Conservation (phyloP, 1,140 invertebrate species). For the Helicoverpa zea region DNA sequence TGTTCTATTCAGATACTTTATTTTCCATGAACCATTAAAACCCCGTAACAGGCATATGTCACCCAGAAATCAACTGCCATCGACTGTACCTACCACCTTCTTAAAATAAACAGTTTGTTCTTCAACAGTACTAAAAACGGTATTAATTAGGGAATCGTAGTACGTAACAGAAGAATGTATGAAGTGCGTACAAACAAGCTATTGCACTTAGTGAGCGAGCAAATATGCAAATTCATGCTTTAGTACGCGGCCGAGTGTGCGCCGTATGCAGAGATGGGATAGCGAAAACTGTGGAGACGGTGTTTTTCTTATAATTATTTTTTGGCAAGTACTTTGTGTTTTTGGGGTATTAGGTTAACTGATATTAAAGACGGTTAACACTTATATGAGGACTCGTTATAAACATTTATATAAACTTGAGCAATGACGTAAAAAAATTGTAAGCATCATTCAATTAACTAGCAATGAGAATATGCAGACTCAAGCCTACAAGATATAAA, state of each 20-base stretch:
- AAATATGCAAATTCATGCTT: slow-evolving; percentile 84
- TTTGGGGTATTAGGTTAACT: too few species aligned
- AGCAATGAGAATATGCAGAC: too few species aligned
- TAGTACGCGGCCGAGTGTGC: slow-evolving; percentile 71
- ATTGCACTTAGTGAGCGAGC: slow-evolving; percentile 81
- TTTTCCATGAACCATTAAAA: background rate
- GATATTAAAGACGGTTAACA: too few species aligned
- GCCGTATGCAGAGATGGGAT: slow-evolving; percentile 66
- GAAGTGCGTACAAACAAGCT: slow-evolving; percentile 79
- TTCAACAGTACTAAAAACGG: slow-evolving; percentile 61
- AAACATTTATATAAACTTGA: too few species aligned
- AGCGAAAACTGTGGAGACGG: slow-evolving; percentile 56
- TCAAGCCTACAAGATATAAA: too few species aligned
- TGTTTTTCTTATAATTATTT: background rate
- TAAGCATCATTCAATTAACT: too few species aligned
- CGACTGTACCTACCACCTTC: slow-evolving; percentile 21
- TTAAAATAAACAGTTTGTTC: slow-evolving; percentile 39
- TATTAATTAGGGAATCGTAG: slow-evolving; percentile 71
- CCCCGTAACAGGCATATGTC: background rate
- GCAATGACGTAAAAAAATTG: too few species aligned
- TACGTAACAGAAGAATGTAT: slow-evolving; percentile 71
- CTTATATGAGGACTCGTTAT: too few species aligned
- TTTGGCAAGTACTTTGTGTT: background rate
- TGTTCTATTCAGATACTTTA: background rate
- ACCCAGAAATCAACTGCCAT: background rate